Base-by-base conservation (phyloP, 2,888 invertebrate species). In the Cataglyphis rosenhaueri region DNA sequence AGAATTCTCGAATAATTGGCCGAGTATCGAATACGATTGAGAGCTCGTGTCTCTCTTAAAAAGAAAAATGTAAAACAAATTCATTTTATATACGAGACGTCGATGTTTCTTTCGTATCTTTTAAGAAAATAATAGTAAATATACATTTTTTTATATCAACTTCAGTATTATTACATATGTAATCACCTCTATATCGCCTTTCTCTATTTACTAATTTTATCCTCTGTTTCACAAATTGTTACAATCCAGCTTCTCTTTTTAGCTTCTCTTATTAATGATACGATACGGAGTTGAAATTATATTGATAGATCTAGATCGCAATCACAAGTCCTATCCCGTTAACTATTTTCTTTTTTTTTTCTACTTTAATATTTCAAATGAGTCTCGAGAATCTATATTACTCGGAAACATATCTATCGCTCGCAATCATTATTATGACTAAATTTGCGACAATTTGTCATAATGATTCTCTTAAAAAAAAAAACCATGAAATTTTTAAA, bases 51-150 rank as follows among this genome's bases (percentile, higher is more conserved):
- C 8, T n/a, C 38, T 76, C 38, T 55, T 38, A 35, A 65, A 55
- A 52, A 32, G n/a, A 44, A 4, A 79, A 55, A 76, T 35, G 32
- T 38, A 21, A 41, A 38, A 38, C 18, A 12, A 64, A 75, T 57
- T 57, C 3, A 38, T 44, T 65, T 75, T 65, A 48, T 38, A 65
- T 71, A 48, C 44, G 81, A 81, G 32, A 76, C 44, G 55, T 57
- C 57, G 78, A 78, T 81, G 71, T 68, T 52, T 82, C 52, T 68
- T 83, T 81, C 78, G 82, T 87, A 79, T 79, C 78, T 71, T 59
- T 79, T 79, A 83, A 83, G 83, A 87, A 84, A 87, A 82, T 86
- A 74, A 82, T 84, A 62, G 82, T 83, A 86, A 87, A 87, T 86
- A 86, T 81, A 87, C 68, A 79, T 15, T 86, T 85, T 86, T 84